These are phyloP conservation scores for Anoplopoma fimbria DNA, from an alignment of 2,113 vertebrate species.

Conservation along the genomic window DNA sequence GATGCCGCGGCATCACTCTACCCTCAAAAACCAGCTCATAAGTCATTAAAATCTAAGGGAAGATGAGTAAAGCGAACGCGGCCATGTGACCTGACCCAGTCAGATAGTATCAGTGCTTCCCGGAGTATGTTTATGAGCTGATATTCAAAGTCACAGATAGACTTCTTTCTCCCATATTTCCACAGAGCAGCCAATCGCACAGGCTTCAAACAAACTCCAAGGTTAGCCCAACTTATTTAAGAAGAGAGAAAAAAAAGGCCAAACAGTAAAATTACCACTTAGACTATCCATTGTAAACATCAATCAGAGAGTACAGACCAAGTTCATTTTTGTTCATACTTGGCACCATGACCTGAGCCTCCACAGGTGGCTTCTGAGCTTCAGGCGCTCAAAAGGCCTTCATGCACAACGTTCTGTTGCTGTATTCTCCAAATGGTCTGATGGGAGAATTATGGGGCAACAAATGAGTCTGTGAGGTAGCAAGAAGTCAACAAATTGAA, in stretches of 20 bases:
- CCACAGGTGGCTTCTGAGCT: background rate
- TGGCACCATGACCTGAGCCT: too few species aligned
- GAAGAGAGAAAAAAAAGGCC: background rate
- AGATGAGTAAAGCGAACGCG: constrained; percentile 48
- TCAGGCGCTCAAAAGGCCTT: background rate
- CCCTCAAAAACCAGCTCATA: constrained; percentile 28
- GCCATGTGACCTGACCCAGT: constrained; percentile 56
- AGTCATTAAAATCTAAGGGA: constrained; percentile 45
- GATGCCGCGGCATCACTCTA: constrained; percentile 26
- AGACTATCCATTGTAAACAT: background rate
- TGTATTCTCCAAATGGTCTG: background rate
- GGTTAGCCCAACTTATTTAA: background rate
- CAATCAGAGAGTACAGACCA: background rate
- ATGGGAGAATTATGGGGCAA: background rate
- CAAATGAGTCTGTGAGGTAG: too few species aligned
- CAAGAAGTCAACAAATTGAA: too few species aligned
- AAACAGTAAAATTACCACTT: background rate
- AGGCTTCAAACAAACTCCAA: background rate
- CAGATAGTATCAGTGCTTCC: constrained; percentile 42
- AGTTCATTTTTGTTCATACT: background rate
- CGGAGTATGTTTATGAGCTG: constrained; percentile 7
- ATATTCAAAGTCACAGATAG: constrained; percentile 23
- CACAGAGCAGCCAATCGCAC: background rate
- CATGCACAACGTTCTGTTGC: background rate
- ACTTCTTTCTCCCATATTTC: constrained; percentile 15